Evolutionary conservation across 2,888 invertebrate genomes (phyloP).

Genomic region (Acanthoscelides obtectus): DNA sequence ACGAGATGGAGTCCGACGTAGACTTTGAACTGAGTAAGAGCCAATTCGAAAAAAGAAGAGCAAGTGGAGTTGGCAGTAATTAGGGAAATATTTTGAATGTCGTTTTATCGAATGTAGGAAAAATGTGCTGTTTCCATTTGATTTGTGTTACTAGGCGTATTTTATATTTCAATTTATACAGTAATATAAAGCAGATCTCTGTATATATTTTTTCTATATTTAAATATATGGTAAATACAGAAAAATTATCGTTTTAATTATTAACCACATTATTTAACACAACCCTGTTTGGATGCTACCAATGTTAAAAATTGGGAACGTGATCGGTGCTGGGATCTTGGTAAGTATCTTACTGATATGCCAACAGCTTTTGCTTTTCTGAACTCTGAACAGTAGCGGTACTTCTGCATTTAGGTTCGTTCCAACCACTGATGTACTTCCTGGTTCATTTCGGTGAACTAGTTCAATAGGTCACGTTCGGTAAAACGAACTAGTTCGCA

Average conservation of each 20-base stretch:
- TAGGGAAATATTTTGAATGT: not conserved
- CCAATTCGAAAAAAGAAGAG: not conserved
- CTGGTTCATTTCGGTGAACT: too few relatives aligned
- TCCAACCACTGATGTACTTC: too few relatives aligned
- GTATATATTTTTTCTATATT: not conserved
- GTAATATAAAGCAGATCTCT: not conserved
- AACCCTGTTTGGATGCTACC: too few relatives aligned
- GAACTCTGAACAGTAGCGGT: too few relatives aligned
- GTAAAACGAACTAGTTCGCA: too few relatives aligned
- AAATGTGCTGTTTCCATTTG: not conserved
- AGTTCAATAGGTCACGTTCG: too few relatives aligned
- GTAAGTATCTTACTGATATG: too few relatives aligned
- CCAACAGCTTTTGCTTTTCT: too few relatives aligned
- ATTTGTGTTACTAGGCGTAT: not conserved
- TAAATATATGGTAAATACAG: not conserved
- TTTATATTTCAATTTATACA: not conserved
- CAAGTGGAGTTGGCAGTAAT: not conserved
- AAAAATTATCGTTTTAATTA: not conserved
- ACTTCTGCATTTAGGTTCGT: too few relatives aligned
- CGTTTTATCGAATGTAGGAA: not conserved
- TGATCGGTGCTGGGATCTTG: too few relatives aligned
- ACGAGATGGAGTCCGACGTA: slow-evolving; percentile 71
- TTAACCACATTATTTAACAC: too few relatives aligned
- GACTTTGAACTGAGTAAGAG: slow-evolving; percentile 39
- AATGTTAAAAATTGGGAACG: too few relatives aligned